Evolutionary conservation across 2,888 invertebrate species (phyloP).

Genomic region (Agrilus mali): DNA sequence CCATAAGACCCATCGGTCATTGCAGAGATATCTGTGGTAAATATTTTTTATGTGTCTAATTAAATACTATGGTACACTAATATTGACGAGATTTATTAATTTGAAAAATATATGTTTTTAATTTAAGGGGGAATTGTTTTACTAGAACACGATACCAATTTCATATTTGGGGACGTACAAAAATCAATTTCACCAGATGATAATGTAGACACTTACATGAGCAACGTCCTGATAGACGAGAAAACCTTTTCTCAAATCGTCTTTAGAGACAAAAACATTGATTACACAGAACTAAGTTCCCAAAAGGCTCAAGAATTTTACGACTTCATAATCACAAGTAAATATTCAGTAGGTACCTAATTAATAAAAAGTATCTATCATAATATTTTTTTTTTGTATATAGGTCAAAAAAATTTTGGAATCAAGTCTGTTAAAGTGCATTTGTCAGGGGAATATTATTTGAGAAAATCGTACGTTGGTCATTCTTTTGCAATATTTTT

Average conservation of each 20-base stretch:
- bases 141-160: slow-evolving; percentile 10
- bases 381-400: not conserved
- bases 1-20: slow-evolving; percentile 14
- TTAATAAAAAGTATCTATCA: not conserved
- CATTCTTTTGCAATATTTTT: slow-evolving; percentile 11
- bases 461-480: slow-evolving; percentile 1
- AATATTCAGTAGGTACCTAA: too few relatives aligned
- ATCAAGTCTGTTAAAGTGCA: slow-evolving; percentile 2
- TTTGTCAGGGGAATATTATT: slow-evolving; percentile 7
- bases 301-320: slow-evolving; percentile 10
- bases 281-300: slow-evolving; percentile 19
- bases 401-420: slow-evolving; percentile 4
- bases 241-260: slow-evolving; percentile 18
- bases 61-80: not conserved
- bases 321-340: slow-evolving; percentile 4
- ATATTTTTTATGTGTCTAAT: not conserved
- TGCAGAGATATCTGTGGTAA: slow-evolving; percentile 17
- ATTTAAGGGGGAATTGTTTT: slow-evolving; percentile 16
- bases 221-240: slow-evolving; percentile 13
- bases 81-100: too few relatives aligned
- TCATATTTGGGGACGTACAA: slow-evolving; percentile 13
- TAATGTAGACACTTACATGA: slow-evolving; percentile 17
- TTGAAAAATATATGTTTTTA: not conserved
- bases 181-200: slow-evolving; percentile 11
- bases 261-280: slow-evolving; percentile 18